Base-by-base conservation (phyloP, 2,888 invertebrate genomes). In the Gibbula magus region DNA sequence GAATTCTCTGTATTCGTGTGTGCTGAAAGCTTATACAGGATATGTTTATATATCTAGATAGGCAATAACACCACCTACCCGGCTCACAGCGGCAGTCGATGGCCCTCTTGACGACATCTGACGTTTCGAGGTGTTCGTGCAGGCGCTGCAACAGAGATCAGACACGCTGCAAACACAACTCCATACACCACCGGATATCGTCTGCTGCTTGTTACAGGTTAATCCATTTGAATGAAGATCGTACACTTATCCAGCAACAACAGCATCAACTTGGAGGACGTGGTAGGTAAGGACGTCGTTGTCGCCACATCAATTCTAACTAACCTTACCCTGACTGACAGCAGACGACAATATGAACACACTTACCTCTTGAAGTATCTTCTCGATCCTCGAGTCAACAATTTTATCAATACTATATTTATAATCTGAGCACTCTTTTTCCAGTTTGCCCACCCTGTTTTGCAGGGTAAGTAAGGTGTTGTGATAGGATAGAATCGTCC, bases 401-500 rank as follows among this genome's bases (percentile, higher is more conserved):
- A 77, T 70, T 75, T 54, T 74, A 74, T 81, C 81, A 32, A 83
- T 75, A 73, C 74, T 73, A 51, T 35, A n/a, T 39, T 80, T 77
- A 53, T 79, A 51, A 25, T 77, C 61, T 18, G 67, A 66, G 54
- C 80, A 80, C 18, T 83, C 80, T 25, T 78, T 80, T 75, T 85
- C 84, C 35, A 85, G 25, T 35, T 74, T 25, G 2, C 75, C 75
- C n/a, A 85, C 75, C 53, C 85, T 20, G 39, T 54, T 70, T 66
- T 85, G 83, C 77, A 85, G 75, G n/a, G 82, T 79, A 32, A 81
- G 51, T 54, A 85, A 75, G 10, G 82, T 75, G 32, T 80, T 56
- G 54, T 85, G 83, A 52, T 84, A 84, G 51, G 84, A 82, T 25
- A 83, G 76, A 54, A 85, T 61, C 25, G 82, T 82, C 85, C 85